phyloP scores from a whole-genome alignment of 2,113 vertebrate genomes.

The Myrmophylax atrothorax region DNA sequence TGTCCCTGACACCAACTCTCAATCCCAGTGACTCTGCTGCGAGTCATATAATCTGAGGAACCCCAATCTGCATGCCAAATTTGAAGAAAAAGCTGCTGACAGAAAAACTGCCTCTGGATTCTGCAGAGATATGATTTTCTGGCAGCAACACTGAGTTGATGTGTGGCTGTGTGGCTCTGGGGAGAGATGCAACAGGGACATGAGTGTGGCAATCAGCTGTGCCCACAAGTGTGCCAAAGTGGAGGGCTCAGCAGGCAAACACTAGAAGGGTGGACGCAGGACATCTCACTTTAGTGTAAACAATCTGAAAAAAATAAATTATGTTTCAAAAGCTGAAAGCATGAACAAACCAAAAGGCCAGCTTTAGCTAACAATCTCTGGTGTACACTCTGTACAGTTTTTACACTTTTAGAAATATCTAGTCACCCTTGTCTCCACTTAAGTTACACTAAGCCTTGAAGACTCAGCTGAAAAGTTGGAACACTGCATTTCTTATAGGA shows the following conservation, averaged over 20 bases:
- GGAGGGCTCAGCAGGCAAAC: not conserved
- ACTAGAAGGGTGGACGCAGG: not conserved
- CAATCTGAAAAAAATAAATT: not conserved
- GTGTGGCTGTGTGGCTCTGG: not conserved
- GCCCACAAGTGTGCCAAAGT: conserved; percentile 40
- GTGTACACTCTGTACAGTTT: not conserved
- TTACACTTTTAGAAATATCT: not conserved
- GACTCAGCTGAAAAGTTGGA: not conserved
- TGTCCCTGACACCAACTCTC: not conserved
- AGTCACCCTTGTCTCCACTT: not conserved
- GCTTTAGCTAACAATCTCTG: not conserved
- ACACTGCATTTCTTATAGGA: not conserved
- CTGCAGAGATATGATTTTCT: not conserved
- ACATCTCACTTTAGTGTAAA: not conserved
- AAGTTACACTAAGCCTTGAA: not conserved
- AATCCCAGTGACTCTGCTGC: not conserved
- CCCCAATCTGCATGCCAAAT: not conserved
- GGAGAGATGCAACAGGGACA: not conserved
- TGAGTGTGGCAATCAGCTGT: conserved; percentile 10
- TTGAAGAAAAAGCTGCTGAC: not conserved
- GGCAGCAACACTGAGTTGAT: not conserved
- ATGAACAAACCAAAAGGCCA: not conserved
- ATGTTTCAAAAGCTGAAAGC: not conserved
- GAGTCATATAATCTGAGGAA: not conserved
- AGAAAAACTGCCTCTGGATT: not conserved